Percentiles rank a stretch among this genome's conserved stretches.
These are phyloP conservation scores for Furcifer pardalis DNA, from an alignment of 2,797 vertebrate species.

Conservation along the genomic window DNA sequence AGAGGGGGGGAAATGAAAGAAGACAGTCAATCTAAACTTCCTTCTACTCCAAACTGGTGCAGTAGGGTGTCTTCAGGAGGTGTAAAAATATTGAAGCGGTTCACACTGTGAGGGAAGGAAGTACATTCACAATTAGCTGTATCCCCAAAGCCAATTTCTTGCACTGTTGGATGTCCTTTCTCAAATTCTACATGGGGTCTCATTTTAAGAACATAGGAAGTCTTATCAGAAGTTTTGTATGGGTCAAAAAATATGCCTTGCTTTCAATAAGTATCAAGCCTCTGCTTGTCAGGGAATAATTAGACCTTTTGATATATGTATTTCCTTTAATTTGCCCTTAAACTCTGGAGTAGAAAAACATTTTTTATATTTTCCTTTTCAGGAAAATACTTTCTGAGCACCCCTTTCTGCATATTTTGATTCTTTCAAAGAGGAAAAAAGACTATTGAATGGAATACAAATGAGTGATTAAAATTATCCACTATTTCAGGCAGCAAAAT, in stretches of 20 bases:
- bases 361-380: not conserved
- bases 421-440: not conserved
- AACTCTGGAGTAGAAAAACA: not conserved
- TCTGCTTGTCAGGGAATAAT: not conserved
- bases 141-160: not conserved
- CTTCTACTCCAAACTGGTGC: not conserved
- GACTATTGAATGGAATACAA: not conserved
- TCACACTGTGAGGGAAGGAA: constrained; percentile 12
- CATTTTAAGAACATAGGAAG: constrained; percentile 28
- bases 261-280: constrained; percentile 23
- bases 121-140: constrained; percentile 22
- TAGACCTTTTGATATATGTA: constrained; percentile 19
- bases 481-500: not conserved
- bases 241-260: not conserved
- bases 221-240: constrained; percentile 13
- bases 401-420: not conserved
- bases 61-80: constrained; percentile 15
- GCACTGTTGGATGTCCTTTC: not conserved
- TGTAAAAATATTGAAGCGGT: constrained; percentile 22
- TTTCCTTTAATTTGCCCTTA: constrained; percentile 7
- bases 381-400: not conserved
- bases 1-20: not conserved
- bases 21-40: constrained; percentile 5
- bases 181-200: constrained; percentile 23
- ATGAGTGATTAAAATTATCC: not conserved